Evolutionary conservation across 37 sponge, comb jelly and placozoan species (phyloP).

Genomic region (Halichondria panicea): DNA sequence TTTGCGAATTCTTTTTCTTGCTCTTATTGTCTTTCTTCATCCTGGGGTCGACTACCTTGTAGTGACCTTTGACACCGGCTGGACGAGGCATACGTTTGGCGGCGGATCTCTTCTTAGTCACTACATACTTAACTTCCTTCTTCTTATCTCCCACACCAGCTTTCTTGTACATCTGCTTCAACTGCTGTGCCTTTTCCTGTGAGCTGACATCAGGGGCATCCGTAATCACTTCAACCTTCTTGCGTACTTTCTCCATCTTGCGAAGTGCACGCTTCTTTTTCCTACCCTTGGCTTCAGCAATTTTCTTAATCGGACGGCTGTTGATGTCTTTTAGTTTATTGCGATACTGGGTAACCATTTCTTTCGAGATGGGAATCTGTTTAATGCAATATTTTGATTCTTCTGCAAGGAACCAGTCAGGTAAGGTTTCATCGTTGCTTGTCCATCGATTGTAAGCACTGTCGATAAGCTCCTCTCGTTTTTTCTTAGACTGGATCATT

Average conservation of each 20-base stretch:
- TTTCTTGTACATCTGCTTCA: slow-evolving; percentile 82
- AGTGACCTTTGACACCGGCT: slow-evolving; percentile 86
- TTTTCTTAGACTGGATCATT: slow-evolving; percentile 83
- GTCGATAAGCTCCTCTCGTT: slow-evolving; percentile 85
- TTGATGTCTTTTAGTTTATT: slow-evolving; percentile 83
- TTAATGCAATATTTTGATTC: slow-evolving; percentile 83
- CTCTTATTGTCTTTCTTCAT: slow-evolving; percentile 95
- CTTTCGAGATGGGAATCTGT: slow-evolving; percentile 90
- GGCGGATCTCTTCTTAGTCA: slow-evolving; percentile 78
- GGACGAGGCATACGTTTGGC: slow-evolving; percentile 77
- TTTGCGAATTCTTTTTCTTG: no score
- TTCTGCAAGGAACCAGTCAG: slow-evolving; percentile 95
- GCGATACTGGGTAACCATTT: slow-evolving; percentile 82
- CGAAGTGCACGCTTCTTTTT: slow-evolving; percentile 61
- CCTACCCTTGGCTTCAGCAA: slow-evolving; percentile 95
- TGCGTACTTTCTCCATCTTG: slow-evolving; percentile 55
- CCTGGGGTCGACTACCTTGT: slow-evolving; percentile 91
- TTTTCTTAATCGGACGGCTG: slow-evolving; percentile 95
- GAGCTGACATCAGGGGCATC: slow-evolving; percentile 66
- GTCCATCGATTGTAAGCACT: slow-evolving; percentile 89
- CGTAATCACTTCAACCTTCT: slow-evolving; percentile 60
- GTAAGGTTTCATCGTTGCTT: slow-evolving; percentile 77
- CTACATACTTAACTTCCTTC: slow-evolving; percentile 91
- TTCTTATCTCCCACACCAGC: slow-evolving; percentile 54
- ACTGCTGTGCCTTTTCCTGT: slow-evolving; percentile 80